Base-by-base conservation (phyloP, 2,797 vertebrate genomes). In the Poliocrania exsul region DNA sequence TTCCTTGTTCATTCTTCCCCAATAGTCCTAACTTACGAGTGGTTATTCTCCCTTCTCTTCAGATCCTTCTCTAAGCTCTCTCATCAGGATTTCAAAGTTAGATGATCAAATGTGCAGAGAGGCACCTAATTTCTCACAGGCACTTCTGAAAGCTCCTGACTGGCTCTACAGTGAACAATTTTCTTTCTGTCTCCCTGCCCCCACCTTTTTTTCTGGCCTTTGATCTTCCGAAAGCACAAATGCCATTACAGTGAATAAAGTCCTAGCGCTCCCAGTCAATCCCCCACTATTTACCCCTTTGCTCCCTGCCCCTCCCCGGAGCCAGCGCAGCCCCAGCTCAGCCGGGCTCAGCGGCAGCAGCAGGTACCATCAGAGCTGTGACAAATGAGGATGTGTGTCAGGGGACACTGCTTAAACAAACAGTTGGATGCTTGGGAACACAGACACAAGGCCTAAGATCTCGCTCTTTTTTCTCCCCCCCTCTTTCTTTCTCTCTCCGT, bases 341-440 rank as follows among this genome's bases (percentile, higher is more conserved):
- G 72, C 1, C n/a, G 51, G 85, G 92, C 82, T 90, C 67, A 96
- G 95, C 84, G 90, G 91, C 75, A 96, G 93, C 86, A 86, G 93
- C 95, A 97, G 96, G 97, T 97, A 98, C 87, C 92, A 94, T 38
- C 92, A 92, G 94, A 62, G 44, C 94, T 79, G 82, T 98, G 98
- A 98, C 97, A 96, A 98, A 98, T 96, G 97, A 97, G 94, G 57
- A 33, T 72, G 81, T 81, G 95, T 93, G 95, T 96, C 97, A 96
- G 92, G 96, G 93, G 97, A 97, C 92, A 90, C 92, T 97, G 90
- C 97, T 96, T 94, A 98, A 98, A 98, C 97, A 98, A 97, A 98
- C 97, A 97, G 57, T 75, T 54, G 92, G 94, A 96, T 97, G 97
- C 96, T 97, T 97, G 91, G 88, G 95, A 97, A 97, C 66, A 65